Percentiles rank a stretch among this genome's conserved stretches.
These are phyloP conservation scores for Poicephalus meyeri DNA, from an alignment of 2,113 vertebrate species.

Conservation along the genomic window DNA sequence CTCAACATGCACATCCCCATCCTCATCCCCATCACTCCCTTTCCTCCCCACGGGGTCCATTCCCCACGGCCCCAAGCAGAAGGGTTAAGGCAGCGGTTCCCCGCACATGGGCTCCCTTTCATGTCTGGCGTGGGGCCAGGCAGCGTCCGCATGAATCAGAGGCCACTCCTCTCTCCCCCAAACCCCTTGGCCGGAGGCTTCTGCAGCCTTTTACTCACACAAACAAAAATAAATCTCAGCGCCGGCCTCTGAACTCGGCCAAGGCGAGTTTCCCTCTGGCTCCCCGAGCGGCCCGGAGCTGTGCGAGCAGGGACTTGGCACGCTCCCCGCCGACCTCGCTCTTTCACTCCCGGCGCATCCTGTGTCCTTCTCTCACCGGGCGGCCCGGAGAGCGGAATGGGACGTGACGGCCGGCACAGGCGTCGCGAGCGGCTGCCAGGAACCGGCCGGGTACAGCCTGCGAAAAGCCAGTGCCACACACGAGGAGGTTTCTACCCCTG, in stretches of 20 bases:
- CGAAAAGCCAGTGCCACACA: conserved; percentile 60
- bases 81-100: conserved; percentile 61
- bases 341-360: conserved; percentile 83
- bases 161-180: conserved; percentile 58
- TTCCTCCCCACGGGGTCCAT: background rate
- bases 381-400: conserved; percentile 76
- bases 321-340: conserved; percentile 77
- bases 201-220: conserved; percentile 80
- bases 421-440: conserved; percentile 73
- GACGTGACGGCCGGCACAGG: conserved; percentile 84
- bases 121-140: conserved; percentile 63
- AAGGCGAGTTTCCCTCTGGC: conserved; percentile 75
- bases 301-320: conserved; percentile 76
- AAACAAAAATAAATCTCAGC: conserved; percentile 83
- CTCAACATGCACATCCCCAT: accelerated
- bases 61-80: background rate
- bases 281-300: conserved; percentile 72
- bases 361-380: conserved; percentile 83
- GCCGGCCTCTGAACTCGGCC: conserved; percentile 81
- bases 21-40: background rate
- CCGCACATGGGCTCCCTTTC: conserved; percentile 65
- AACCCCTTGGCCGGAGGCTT: conserved; percentile 74
- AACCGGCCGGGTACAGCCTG: conserved; percentile 72
- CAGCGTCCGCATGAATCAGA: conserved; percentile 73
- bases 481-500: background rate